Percentiles rank a stretch among this genome's conserved stretches.
phyloP scores from a whole-genome alignment of 2,888 invertebrate genomes.

The Thymelicus lineola region DNA sequence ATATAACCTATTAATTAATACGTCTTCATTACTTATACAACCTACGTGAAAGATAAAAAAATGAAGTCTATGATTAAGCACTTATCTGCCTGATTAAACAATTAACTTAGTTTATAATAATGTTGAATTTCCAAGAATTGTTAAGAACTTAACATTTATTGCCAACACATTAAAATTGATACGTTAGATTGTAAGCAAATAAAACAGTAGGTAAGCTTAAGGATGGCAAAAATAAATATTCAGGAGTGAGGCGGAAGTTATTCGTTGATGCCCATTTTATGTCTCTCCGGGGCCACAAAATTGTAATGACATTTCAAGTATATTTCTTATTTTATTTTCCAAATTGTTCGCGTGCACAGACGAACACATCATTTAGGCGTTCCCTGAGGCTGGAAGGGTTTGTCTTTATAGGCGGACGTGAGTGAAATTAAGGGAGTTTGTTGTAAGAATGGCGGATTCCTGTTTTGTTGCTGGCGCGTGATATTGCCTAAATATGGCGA shows the following conservation, averaged over 20 bases:
- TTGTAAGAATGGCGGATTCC: conserved; percentile 21
- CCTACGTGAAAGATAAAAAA: no score
- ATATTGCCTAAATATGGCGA: conserved; percentile 26
- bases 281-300: not conserved
- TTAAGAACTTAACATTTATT: no score
- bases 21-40: no score
- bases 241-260: not conserved
- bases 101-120: no score
- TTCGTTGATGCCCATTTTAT: not conserved
- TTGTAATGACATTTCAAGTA: not conserved
- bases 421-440: conserved; percentile 62
- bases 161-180: no score
- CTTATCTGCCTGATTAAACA: no score
- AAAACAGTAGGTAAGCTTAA: no score
- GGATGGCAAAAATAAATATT: no score
- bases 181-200: no score
- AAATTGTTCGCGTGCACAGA: not conserved
- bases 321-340: not conserved
- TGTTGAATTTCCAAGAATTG: no score
- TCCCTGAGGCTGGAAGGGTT: conserved; percentile 44
- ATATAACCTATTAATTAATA: no score
- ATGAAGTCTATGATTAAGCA: no score
- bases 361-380: conserved; percentile 4
- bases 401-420: conserved; percentile 66
- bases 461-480: conserved; percentile 32